Base-by-base conservation (phyloP, 2,797 vertebrate genomes). In the Glossophaga mutica region DNA sequence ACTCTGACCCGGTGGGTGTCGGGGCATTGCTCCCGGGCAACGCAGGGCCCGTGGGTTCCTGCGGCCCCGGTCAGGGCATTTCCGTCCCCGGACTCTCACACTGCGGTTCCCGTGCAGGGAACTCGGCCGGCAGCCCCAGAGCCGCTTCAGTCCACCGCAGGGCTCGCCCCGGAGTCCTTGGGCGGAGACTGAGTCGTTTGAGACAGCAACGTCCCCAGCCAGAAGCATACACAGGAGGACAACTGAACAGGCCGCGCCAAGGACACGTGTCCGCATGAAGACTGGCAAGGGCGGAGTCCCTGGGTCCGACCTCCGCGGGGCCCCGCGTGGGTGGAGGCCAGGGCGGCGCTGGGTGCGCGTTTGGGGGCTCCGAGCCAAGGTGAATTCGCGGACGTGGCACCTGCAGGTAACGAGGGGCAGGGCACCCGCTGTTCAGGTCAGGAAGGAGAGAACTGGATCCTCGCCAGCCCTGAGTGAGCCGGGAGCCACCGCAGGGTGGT, bases 1-100 rank as follows among this genome's bases (percentile, higher is more conserved):
- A 24, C 24, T 2, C 26, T 24, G 26, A 62, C 7, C 79, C 34
- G 37, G 9, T 34, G 21, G 52, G 70, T 14, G n/a, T 32, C 10
- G 6, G 52, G 22, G 19, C 11, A 9, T 1, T 14, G 39, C 22
- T 76, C 34, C 19, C n/a, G 2, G 3, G 11, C 32, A 15, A 62
- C 1, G 29, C 6, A 6, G 62, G 14, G 62, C 62, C 62, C 0
- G 29, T 1, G 0, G 62, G 62, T 16, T 1, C 14, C 59, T 32
- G 59, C 0, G 18, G 83, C 16, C 15, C 76, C 6, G 22, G 32
- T 62, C 26, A 52, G 15, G 39, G 37, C 21, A 14, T 55, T 73
- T 77, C 59, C 5, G 1, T 68, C 46, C 11, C 77, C 48, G 21
- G 55, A 39, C 46, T 3, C 10, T 24, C 11, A 59, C 10, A 4